Base-by-base conservation (phyloP, 1,140 invertebrate species). In the Sitobion miscanthi region DNA sequence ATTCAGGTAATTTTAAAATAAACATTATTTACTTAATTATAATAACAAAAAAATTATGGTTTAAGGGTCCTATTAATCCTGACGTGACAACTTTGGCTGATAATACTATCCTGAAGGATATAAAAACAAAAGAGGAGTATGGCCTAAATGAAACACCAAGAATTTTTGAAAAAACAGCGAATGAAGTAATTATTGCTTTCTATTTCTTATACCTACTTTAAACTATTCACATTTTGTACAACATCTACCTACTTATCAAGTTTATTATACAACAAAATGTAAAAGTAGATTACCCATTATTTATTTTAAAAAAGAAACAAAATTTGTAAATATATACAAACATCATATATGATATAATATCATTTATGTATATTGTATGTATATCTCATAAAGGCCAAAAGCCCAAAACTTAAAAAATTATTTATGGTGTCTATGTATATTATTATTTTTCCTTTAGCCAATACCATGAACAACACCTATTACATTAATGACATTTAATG, bases 21-120 rank as follows among this genome's bases (percentile, higher is more conserved):
- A 57, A 17, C 20, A 23, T 38, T 30, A 57, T 38, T 20, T 57
- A 57, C 21, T 57, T 38, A 57, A 89, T 25, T 89, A 54, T 38
- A 35, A 38, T 57, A 42, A 89, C 2, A 0, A 57, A 89, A 30
- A 87, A 89, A 87, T 93, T 93, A 77, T 93, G 93, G 91, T 95
- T 95, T 92, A 91, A 97, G 96, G 97, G 97, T 23, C 97, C 97
- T 30, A 89, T 94, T 11, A 96, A 97, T 95, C 96, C 97, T 1
- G 96, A 98, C 94, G 96, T 98, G 94, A 96, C 96, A 93, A 83
- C 95, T 21, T 94, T 96, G 2, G 95, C 95, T 21, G 94, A 95
- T 20, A 95, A 96, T 86, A 23, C 85, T 17, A 52, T 42, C 4
- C 20, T 35, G 17, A 20, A 86, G 69, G 38, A 8, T 57, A 93